Evolutionary conservation across 1,140 invertebrate genomes (phyloP).

Genomic region (Drosophila parabipectinata): DNA sequence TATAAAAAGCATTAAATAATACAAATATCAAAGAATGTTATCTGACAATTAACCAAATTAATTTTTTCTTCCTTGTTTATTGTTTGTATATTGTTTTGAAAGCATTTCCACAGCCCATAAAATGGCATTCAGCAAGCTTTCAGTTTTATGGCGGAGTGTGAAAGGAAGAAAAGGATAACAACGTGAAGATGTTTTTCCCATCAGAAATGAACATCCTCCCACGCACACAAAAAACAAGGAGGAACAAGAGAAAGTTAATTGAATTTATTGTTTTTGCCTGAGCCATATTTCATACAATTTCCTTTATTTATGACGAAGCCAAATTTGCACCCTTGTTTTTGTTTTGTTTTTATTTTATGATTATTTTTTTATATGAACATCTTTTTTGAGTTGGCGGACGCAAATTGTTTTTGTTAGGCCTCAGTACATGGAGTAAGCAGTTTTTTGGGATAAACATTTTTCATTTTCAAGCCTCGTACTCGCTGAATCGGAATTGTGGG

Average conservation of each 20-base stretch:
- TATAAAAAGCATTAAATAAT: constrained; percentile 1
- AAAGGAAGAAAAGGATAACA: constrained; percentile 32
- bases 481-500: constrained; percentile 5
- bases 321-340: constrained; percentile 25
- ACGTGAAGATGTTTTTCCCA: constrained; percentile 31
- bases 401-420: constrained; percentile 58
- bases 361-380: constrained; percentile 5
- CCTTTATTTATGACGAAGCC: constrained; percentile 15
- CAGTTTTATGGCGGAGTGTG: constrained; percentile 26
- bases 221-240: constrained; percentile 7
- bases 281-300: constrained; percentile 33
- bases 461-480: constrained; percentile 32
- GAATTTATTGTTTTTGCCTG: constrained; percentile 55
- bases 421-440: constrained; percentile 23
- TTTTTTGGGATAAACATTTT: constrained; percentile 48
- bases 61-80: constrained; percentile 37
- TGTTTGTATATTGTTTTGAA: constrained; percentile 11
- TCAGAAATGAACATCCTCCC: constrained; percentile 17
- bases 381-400: constrained; percentile 10
- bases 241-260: constrained; percentile 49
- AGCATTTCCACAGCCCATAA: constrained; percentile 29
- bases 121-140: constrained; percentile 50
- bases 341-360: constrained; percentile 23
- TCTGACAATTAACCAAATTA: constrained; percentile 54
- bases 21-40: constrained; percentile 30